A percentile compares a stretch with the other conserved stretches of the same genome.
Evolutionary conservation across 2,888 invertebrate species (phyloP).

Genomic region (Gnatocerus cornutus): DNA sequence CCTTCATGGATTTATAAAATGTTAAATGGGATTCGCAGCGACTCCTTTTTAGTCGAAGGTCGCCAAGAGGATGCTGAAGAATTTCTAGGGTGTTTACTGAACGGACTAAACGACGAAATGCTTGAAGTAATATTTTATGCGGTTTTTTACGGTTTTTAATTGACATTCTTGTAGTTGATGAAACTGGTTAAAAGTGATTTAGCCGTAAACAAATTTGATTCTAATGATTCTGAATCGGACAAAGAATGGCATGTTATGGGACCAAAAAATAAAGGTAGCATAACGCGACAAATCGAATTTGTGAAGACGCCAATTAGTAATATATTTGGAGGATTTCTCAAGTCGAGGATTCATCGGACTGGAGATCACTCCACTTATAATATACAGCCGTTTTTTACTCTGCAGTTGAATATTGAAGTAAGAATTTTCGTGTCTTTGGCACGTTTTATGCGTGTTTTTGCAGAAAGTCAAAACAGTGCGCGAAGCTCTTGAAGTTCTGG

Average conservation of each 20-base stretch:
- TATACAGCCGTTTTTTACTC: constrained; percentile 95
- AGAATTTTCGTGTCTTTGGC: constrained; percentile 46
- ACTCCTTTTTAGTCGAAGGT: constrained; percentile 85
- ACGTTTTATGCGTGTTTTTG: constrained; percentile 17
- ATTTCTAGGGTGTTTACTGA: constrained; percentile 93
- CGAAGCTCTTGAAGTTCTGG: constrained; percentile 90
- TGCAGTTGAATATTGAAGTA: constrained; percentile 96
- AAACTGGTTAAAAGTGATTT: constrained; percentile 69
- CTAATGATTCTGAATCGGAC: constrained; percentile 71
- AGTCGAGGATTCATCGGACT: constrained; percentile 85
- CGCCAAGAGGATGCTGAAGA: constrained; percentile 98
- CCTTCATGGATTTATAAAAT: constrained; percentile 91
- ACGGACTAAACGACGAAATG: constrained; percentile 98
- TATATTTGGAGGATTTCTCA: constrained; percentile 93
- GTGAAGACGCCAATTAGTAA: constrained; percentile 91
- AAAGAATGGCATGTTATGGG: constrained; percentile 88
- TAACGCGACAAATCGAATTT: constrained; percentile 89
- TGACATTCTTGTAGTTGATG: constrained; percentile 70
- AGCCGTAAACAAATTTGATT: constrained; percentile 9
- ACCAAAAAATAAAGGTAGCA: constrained; percentile 89
- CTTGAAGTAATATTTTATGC: constrained; percentile 81
- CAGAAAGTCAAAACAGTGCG: constrained; percentile 88
- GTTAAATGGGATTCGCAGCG: constrained; percentile 83
- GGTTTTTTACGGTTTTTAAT: neutral
- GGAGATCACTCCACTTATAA: constrained; percentile 89